phyloP scores from a whole-genome alignment of 2,797 vertebrate genomes.

The Xerus rutilus region DNA sequence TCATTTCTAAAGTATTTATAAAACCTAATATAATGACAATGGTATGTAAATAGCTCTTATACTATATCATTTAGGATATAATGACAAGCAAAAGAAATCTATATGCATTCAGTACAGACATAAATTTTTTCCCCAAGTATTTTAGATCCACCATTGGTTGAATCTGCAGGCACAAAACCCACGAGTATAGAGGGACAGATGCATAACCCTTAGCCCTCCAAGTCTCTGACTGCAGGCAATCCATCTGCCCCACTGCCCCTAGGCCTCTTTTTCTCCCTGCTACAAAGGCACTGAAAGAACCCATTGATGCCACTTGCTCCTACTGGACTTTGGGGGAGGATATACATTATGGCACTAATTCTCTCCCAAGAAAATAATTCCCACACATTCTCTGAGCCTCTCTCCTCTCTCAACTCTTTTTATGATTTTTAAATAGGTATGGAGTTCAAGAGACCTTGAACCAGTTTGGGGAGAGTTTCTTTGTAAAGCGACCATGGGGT shows the following conservation, averaged over 20 bases:
- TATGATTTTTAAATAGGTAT: not conserved
- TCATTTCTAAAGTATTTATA: not conserved
- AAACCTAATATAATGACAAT: not conserved
- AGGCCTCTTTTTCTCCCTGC: not conserved
- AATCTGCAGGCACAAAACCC: not conserved
- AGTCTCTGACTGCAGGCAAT: not conserved
- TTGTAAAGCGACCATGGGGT: not conserved
- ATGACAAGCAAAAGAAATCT: not conserved
- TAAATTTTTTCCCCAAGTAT: not conserved
- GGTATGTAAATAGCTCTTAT: not conserved
- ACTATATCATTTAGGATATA: not conserved
- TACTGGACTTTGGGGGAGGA: not conserved
- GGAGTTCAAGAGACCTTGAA: not conserved
- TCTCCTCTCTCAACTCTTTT: not conserved
- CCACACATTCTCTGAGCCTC: not conserved
- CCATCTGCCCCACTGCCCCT: not conserved
- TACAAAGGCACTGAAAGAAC: not conserved
- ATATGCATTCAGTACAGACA: not conserved
- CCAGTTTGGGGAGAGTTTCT: not conserved
- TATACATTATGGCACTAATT: not conserved
- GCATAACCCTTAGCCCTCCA: not conserved
- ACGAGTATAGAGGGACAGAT: not conserved
- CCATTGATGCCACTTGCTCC: not conserved
- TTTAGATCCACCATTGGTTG: not conserved
- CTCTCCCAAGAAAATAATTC: conserved; percentile 12